Evolutionary conservation across 2,888 invertebrate genomes (phyloP), one percentile per base, ranked within the genome.

Genomic region (Acleris literana): DNA sequence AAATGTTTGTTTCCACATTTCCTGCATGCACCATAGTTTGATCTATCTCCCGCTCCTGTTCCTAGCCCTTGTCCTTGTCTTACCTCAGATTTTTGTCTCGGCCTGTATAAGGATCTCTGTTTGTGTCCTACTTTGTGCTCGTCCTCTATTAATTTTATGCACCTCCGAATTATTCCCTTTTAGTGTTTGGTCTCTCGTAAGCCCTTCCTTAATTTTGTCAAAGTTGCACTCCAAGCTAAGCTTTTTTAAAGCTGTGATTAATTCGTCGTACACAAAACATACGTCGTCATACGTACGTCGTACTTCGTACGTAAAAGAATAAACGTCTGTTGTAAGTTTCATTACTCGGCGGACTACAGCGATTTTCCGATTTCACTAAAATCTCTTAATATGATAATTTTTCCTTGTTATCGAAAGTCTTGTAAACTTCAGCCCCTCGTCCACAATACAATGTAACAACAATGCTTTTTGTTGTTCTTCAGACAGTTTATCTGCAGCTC

Each of bases 321-420:
- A 60, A 7, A 22, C 61, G 54, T 33, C 65, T 16, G 11, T 55
- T 60, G 29, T 60, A 65, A 4, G 65, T 60, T 9, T 65, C 65
- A 49, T 65, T 65, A 6, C 39, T 48, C 1, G 60, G 65, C 13
- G 65, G 60, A 29, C 55, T 60, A 17, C 65, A 65, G 13, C 61
- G 60, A 4, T 29, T 3, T 65, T 61, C 60, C 1, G 61, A 22
- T 33, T 44, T 56, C 2, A 9, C 11, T 3, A 65, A n/a, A 5
- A 64, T 29, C 5, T 57, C 58, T 18, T 57, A 48, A 18, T 20
- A 64, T 1, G 6, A 18, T 18, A 64, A 20, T 1, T 58, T 53
- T 33, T 58, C 58, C 46, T 57, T 58, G 11, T 53, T 33, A n/a
- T 64, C 64, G 1, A 58, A 46, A 1, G 57, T 64, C 11, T 64